A percentile compares a stretch with the other conserved stretches of the same genome.
These are phyloP conservation scores for Zonotrichia albicollis DNA, from an alignment of 2,797 vertebrate species.

Conservation along the genomic window DNA sequence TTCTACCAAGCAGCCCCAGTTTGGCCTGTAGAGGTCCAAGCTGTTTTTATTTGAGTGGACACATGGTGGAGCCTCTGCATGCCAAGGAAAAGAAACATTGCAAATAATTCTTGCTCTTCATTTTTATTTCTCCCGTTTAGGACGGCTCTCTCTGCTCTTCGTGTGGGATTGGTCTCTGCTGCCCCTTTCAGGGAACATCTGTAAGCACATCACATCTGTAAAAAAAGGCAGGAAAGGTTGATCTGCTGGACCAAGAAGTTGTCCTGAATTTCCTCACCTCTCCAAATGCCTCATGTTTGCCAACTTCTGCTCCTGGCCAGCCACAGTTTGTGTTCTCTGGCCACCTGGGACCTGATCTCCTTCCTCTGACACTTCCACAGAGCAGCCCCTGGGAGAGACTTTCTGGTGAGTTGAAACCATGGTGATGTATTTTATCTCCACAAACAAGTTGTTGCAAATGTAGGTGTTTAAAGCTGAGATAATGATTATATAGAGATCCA, in stretches of 20 bases:
- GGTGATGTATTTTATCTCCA: not conserved
- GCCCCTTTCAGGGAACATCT: conserved; percentile 60
- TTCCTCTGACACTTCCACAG: not conserved
- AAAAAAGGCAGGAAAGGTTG: not conserved
- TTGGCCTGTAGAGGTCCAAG: not conserved
- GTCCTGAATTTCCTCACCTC: not conserved
- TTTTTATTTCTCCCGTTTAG: not conserved
- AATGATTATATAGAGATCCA: not conserved
- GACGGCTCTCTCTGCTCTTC: not conserved
- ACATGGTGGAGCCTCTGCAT: not conserved
- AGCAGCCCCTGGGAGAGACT: not conserved
- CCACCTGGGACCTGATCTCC: not conserved
- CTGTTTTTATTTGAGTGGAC: not conserved
- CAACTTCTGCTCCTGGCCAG: not conserved
- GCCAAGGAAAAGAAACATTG: not conserved
- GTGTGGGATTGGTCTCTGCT: conserved; percentile 51
- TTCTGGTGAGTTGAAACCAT: not conserved
- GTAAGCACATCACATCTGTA: not conserved
- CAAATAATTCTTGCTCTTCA: not conserved
- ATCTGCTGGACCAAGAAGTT: not conserved
- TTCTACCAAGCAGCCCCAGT: not conserved
- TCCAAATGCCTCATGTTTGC: not conserved
- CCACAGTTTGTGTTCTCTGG: not conserved
- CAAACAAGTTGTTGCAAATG: not conserved
- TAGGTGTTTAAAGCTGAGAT: not conserved